Base-by-base conservation (phyloP, 2,113 vertebrate genomes). In the Forbesichthys papilliferus region DNA sequence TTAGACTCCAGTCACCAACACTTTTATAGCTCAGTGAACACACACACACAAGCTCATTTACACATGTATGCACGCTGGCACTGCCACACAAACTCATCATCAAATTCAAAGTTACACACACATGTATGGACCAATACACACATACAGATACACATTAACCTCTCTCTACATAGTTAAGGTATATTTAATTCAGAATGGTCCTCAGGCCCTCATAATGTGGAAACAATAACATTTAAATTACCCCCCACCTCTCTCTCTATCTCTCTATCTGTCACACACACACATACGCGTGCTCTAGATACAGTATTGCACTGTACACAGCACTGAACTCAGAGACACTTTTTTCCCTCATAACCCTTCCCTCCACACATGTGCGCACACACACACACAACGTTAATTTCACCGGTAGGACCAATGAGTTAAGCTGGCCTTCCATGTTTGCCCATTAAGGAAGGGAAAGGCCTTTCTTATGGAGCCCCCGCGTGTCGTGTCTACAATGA, bases 381-480 rank as follows among this genome's bases (percentile, higher is more conserved):
- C 36, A 49, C 57, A 49, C 49, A 13, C 18, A 56, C 16, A 46
- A 48, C 48, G 27, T 20, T 56, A 48, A 33, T 49, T 61, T 53
- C 27, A 48, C 52, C 11, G 16, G 33, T 5, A 36, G 53, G 57
- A 73, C 36, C 59, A 67, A 48, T 49, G 53, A 62, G 6, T 9
- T 5, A 16, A 2, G 1, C 54, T 10, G 9, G 16, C n/a, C 54
- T 42, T 67, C 20, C 36, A 64, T 33, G 7, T 68, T 68, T 60
- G 11, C 11, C 20, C 52, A 13, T 62, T 54, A 48, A 48, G 49
- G 64, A 55, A 7, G 20, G 51, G 48, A 69, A 68, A 6, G 42
- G n/a, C 1, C 0, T 69, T 66, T 77, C 61, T 74, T 80, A 78
- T 68, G 63, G 66, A 71, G 67, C 79, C 69, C 79, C 69, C 20